Base-by-base conservation (phyloP, 2,888 invertebrate genomes). In the Drosophila setosimentum region DNA sequence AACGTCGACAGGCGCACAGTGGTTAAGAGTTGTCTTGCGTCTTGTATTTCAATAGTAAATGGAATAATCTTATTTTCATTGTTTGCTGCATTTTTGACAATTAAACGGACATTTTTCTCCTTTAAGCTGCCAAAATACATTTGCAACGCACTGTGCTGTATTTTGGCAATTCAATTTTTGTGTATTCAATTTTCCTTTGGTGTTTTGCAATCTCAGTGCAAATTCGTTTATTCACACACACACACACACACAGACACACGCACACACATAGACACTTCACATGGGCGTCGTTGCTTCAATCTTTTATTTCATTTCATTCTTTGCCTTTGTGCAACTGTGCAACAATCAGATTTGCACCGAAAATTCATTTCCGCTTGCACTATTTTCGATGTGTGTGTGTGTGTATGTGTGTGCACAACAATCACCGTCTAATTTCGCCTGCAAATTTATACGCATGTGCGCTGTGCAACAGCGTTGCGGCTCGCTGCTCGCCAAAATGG, bases 311-410 rank as follows among this genome's bases (percentile, higher is more conserved):
- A 64, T 71, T 71, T 30, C 64, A 48, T 35, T 55, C 71, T 53
- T 65, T 54, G 82, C 75, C 84, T 82, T 89, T 89, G 85, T 85
- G 76, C 73, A 85, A 89, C 87, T 87, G 85, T 85, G 76, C 73
- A 85, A 89, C 87, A 89, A 84, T 82, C 89, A 87, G 80, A 82
- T 82, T 84, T 80, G 73, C 87, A 76, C 85, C 87, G 75, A 84
- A 82, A 85, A 87, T 85, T 89, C 85, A 85, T 85, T 85, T 85
- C 87, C 89, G 87, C 62, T 79, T 73, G 77, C 45, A 58, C 73
- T 73, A 59, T 57, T 69, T 86, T 71, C 65, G 27, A 2, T 13
- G 30, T 48, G n/a, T 29, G 33, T 32, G 40, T 54, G 24, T 33
- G 27, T 40, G 29, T 49, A 58, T 62, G 55, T 57, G 77, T 55